These are phyloP conservation scores for Phaenicophaeus curvirostris DNA, from an alignment of 2,797 vertebrate genomes.

Conservation along the genomic window DNA sequence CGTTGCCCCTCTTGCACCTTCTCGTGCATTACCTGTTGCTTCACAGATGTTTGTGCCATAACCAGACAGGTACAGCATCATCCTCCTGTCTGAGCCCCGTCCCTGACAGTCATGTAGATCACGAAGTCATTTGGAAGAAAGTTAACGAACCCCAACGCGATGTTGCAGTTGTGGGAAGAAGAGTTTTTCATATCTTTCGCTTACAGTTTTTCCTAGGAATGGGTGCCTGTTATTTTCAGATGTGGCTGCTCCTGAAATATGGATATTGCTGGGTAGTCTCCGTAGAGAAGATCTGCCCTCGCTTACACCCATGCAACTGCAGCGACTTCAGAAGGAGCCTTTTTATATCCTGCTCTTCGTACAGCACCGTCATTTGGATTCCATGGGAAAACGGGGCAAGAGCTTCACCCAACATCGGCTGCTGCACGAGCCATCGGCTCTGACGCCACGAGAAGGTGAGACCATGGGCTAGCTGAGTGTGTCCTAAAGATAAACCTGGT, in stretches of 20 bases:
- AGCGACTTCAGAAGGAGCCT: slow-evolving; percentile 4
- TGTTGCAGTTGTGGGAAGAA: neutral
- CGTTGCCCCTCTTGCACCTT: neutral
- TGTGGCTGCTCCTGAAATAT: neutral
- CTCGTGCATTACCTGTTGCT: neutral
- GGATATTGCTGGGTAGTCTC: neutral
- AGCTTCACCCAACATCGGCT: neutral
- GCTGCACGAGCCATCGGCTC: accelerated
- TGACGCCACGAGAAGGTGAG: neutral
- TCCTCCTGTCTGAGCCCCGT: neutral
- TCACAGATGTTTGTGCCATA: neutral
- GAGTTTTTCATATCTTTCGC: neutral
- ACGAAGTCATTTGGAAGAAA: neutral
- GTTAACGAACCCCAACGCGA: neutral
- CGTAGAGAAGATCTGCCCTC: neutral
- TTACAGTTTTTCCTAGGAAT: neutral
- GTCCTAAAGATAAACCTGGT: neutral
- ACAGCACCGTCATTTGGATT: neutral
- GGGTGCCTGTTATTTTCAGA: neutral
- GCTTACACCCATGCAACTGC: neutral
- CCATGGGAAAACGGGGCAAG: neutral
- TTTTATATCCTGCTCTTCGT: neutral
- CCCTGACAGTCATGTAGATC: neutral
- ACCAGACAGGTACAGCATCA: neutral
- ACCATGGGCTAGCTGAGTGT: neutral